A percentile compares a stretch with the other conserved stretches of the same genome.
phyloP scores from a whole-genome alignment of 1,140 invertebrate species.

The Propsilocerus akamusi region DNA sequence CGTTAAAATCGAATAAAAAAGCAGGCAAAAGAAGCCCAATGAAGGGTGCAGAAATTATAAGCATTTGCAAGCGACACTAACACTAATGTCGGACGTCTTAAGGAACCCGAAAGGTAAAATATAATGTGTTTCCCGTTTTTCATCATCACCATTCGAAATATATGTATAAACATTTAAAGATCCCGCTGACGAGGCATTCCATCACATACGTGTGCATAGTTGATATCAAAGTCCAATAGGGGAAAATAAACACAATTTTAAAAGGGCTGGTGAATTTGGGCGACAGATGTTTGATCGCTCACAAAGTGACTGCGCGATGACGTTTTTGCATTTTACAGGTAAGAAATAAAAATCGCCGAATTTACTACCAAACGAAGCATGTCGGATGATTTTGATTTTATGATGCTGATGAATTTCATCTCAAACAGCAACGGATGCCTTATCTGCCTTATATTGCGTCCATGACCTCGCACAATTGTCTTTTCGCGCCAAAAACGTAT shows the following conservation, averaged over 20 bases:
- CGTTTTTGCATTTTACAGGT: slow-evolving; percentile 1
- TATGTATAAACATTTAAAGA: no score
- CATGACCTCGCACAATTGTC: no score
- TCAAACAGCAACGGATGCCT: no score
- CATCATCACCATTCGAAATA: not conserved
- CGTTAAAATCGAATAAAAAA: not conserved
- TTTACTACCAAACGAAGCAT: no score
- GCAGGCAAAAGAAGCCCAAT: slow-evolving; percentile 1
- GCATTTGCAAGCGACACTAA: not conserved
- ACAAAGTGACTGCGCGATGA: not conserved
- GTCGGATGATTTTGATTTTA: no score
- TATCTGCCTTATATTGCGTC: no score
- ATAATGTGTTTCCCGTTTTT: not conserved
- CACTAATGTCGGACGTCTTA: no score
- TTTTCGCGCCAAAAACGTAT: not conserved
- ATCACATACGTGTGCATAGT: not conserved
- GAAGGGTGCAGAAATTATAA: no score
- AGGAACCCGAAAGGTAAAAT: no score
- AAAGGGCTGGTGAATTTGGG: not conserved
- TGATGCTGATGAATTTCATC: no score
- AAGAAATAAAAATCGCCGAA: not conserved
- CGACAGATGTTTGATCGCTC: not conserved
- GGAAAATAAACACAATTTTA: not conserved
- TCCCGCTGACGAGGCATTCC: not conserved
- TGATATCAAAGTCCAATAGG: not conserved